phyloP scores from a whole-genome alignment of 2,888 invertebrate species.

The Mythimna lalbum region DNA sequence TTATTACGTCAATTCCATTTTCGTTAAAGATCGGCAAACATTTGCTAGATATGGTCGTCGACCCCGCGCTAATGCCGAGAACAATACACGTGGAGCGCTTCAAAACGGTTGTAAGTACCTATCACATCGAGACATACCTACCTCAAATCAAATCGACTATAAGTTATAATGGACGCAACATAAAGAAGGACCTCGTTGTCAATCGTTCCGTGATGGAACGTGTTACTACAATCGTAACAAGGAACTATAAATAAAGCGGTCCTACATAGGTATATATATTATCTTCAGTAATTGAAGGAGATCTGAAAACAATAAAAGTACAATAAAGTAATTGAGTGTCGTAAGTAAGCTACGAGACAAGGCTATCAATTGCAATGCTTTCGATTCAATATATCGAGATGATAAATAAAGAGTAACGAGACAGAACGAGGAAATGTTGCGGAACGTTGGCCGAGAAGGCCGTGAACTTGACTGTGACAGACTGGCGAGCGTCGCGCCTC shows the following conservation, averaged over 20 bases:
- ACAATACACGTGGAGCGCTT: constrained; percentile 84
- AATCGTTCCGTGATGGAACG: constrained; percentile 30
- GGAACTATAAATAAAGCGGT: constrained; percentile 31
- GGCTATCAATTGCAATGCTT: constrained; percentile 58
- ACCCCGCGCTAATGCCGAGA: constrained; percentile 86
- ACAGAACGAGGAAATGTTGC: constrained; percentile 76
- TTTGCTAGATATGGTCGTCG: constrained; percentile 82
- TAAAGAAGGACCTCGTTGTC: constrained; percentile 37
- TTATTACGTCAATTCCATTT: constrained; percentile 70
- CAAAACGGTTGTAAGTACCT: constrained; percentile 68
- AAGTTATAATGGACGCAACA: constrained; percentile 49
- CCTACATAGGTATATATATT: constrained; percentile 19
- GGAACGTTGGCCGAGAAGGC: constrained; percentile 73
- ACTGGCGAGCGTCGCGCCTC: constrained; percentile 73
- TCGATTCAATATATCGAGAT: constrained; percentile 64
- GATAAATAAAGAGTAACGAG: constrained; percentile 70
- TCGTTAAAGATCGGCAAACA: constrained; percentile 76
- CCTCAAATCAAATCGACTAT: constrained; percentile 71
- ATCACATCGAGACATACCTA: constrained; percentile 64
- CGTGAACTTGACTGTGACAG: constrained; percentile 87
- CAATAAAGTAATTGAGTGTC: constrained; percentile 52
- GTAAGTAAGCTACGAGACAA: constrained; percentile 55
- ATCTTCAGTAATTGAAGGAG: constrained; percentile 39
- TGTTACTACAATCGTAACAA: constrained; percentile 43
- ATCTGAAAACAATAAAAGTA: constrained; percentile 56